These are phyloP conservation scores for Volucella inanis DNA, from an alignment of 2,888 invertebrate genomes.

Conservation along the genomic window DNA sequence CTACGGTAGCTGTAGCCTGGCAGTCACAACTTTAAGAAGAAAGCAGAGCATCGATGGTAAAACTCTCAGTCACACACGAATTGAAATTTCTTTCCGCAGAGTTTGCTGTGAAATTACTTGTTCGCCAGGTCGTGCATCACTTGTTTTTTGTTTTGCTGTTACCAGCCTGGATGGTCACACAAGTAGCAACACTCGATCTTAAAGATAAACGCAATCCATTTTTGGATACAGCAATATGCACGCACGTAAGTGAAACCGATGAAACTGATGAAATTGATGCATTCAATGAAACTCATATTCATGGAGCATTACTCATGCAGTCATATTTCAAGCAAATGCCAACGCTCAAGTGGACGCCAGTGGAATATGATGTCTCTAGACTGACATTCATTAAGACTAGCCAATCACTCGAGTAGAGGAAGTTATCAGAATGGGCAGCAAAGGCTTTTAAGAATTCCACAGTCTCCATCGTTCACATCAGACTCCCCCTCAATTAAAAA, in stretches of 20 bases:
- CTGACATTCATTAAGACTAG: not conserved
- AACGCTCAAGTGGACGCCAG: slow-evolving; percentile 38
- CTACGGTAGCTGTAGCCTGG: not conserved
- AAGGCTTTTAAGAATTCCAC: slow-evolving; percentile 27
- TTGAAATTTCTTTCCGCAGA: slow-evolving; percentile 40
- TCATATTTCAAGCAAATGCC: not conserved
- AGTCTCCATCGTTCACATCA: not conserved
- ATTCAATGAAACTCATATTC: slow-evolving; percentile 3
- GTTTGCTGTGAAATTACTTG: slow-evolving; percentile 51
- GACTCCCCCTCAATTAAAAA: slow-evolving; percentile 36
- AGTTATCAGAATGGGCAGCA: slow-evolving; percentile 30
- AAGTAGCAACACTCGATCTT: slow-evolving; percentile 14
- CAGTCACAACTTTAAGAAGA: slow-evolving; percentile 24
- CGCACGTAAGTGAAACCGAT: slow-evolving; percentile 50
- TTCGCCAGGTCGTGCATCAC: slow-evolving; percentile 36
- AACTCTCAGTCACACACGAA: slow-evolving; percentile 11
- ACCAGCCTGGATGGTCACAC: not conserved
- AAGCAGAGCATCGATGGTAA: slow-evolving; percentile 45
- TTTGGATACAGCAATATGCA: slow-evolving; percentile 31
- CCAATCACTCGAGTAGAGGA: slow-evolving; percentile 34
- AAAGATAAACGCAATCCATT: slow-evolving; percentile 12
- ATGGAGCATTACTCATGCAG: not conserved
- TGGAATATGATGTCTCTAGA: slow-evolving; percentile 23
- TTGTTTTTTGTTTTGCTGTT: slow-evolving; percentile 10
- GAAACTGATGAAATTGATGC: not conserved